Evolutionary conservation across 30 jellyfish, hydroid and myxozoan species (phyloP), one percentile per base, ranked within the genome.

Genomic region (Nemopilema nomurai): DNA sequence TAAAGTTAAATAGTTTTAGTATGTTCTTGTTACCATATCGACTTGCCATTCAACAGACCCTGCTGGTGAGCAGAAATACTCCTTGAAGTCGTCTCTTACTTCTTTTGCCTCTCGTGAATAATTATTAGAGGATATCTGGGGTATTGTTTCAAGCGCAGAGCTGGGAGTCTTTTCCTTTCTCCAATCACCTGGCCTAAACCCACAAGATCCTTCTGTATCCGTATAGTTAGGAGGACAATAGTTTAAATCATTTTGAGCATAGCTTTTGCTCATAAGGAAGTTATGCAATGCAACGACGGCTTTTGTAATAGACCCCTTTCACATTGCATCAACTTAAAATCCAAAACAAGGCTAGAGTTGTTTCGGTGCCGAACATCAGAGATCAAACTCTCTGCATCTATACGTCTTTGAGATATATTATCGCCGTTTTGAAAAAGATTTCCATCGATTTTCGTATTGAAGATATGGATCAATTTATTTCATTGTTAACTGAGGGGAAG

Each of bases 271-370:
- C 91, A 83, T 83, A 7, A 81, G 28, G 66, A 69, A 83, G 76
- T 84, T 84, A 74, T 84, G 93, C 80, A 74, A 65, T 62, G 92
- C 92, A 31, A 89, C 93, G 18, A 74, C 97, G 49, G 97, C 93
- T 67, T 89, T 89, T 25, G 97, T 89, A 13, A 89, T n/a, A n/a
- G n/a, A n/a, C n/a, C n/a, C n/a, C n/a, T n/a, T n/a, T n/a, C n/a
- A n/a, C n/a, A n/a, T n/a, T n/a, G n/a, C n/a, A n/a, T n/a, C n/a
- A n/a, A n/a, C n/a, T n/a, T n/a, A n/a, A n/a, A n/a, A n/a, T n/a
- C n/a, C n/a, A n/a, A n/a, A n/a, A n/a, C n/a, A n/a, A n/a, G n/a
- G n/a, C n/a, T n/a, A n/a, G n/a, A n/a, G n/a, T n/a, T n/a, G n/a
- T n/a, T n/a, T n/a, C n/a, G n/a, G n/a, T n/a, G n/a, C n/a, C n/a